A percentile compares a stretch with the other conserved stretches of the same genome.
These are phyloP conservation scores for Centropus unirufus DNA, from an alignment of 2,113 vertebrate genomes.

Conservation along the genomic window DNA sequence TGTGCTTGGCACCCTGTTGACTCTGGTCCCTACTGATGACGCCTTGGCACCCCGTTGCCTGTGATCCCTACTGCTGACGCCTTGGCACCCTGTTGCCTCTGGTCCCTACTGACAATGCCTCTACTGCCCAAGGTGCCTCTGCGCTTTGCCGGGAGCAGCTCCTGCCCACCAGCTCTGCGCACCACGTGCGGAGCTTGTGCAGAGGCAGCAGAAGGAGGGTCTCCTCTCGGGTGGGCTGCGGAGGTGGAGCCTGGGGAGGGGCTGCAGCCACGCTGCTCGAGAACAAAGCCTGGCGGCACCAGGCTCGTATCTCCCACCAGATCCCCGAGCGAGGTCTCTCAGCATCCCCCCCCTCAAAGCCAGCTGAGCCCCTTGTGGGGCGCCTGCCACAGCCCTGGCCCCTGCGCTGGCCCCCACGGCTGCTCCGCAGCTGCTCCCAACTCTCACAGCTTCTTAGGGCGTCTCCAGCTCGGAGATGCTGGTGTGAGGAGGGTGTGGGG, in stretches of 20 bases:
- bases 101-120: not conserved
- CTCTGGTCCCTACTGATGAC: not conserved
- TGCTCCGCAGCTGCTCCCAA: slow-evolving; percentile 50
- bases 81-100: not conserved
- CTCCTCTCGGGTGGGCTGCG: slow-evolving; percentile 64
- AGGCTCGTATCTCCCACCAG: not conserved
- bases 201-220: slow-evolving; percentile 55
- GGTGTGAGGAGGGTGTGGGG: not conserved
- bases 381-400: not conserved
- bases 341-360: not conserved
- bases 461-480: not conserved
- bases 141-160: not conserved
- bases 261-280: slow-evolving; percentile 25
- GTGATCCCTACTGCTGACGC: not conserved
- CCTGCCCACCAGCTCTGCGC: not conserved
- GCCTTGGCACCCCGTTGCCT: not conserved
- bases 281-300: slow-evolving; percentile 58
- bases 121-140: not conserved
- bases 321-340: not conserved
- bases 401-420: slow-evolving; percentile 6
- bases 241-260: slow-evolving; percentile 68
- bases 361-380: not conserved
- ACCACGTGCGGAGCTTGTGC: not conserved
- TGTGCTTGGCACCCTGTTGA: not conserved
- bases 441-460: not conserved